These are phyloP conservation scores for Capitulum mitella DNA, from an alignment of 2,888 invertebrate genomes.

Conservation along the genomic window DNA sequence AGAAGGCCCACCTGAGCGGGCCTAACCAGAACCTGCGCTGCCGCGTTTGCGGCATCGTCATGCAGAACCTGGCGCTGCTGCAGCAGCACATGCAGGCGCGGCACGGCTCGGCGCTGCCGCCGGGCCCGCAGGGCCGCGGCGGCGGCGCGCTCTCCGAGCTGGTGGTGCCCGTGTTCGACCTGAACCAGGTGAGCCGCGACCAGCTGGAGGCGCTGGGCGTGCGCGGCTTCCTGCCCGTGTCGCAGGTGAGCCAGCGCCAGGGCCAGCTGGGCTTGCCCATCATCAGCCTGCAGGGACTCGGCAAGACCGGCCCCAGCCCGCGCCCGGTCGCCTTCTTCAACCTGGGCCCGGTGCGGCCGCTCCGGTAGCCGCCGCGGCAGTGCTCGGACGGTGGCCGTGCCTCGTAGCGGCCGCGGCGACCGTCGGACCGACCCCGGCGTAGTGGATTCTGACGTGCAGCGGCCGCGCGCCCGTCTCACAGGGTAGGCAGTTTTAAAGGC, in stretches of 20 bases:
- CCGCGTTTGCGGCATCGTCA: constrained; percentile 49
- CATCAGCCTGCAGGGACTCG: constrained; percentile 34
- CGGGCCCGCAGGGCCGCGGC: constrained; percentile 42
- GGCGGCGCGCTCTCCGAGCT: constrained; percentile 32
- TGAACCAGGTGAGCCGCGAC: constrained; percentile 35
- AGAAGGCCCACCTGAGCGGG: constrained; percentile 34
- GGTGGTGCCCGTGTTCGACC: constrained; percentile 35
- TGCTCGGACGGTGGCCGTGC: background rate
- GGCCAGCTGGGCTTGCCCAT: constrained; percentile 36
- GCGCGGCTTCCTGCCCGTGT: constrained; percentile 35
- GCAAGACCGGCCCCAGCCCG: constrained; percentile 28
- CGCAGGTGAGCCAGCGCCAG: constrained; percentile 36
- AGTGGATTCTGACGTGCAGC: too few species aligned
- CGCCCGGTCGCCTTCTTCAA: constrained; percentile 13
- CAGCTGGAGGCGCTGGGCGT: constrained; percentile 36
- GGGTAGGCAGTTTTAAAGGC: background rate
- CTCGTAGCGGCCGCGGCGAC: background rate
- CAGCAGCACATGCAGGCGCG: constrained; percentile 47
- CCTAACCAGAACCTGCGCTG: constrained; percentile 36
- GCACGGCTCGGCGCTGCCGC: constrained; percentile 49
- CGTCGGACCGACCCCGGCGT: too few species aligned
- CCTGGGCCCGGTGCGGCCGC: constrained; percentile 1
- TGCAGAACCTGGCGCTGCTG: constrained; percentile 47
- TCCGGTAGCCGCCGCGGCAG: background rate
- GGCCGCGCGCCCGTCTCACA: background rate